Conservation (phyloP, 2,888 invertebrate species). For the Hemicrepidius hirtus region DNA sequence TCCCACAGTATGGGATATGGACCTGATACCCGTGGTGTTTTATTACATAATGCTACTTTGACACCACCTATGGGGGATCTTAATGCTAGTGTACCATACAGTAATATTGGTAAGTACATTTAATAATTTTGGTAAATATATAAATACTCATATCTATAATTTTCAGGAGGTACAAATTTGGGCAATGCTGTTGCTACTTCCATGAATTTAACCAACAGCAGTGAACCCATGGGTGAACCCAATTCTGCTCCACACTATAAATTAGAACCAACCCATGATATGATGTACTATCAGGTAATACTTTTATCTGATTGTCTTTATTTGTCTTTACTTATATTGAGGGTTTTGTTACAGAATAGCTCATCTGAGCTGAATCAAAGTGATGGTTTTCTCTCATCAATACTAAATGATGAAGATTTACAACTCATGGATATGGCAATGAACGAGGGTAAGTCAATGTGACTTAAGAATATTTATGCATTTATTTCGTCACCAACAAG, state of each 20-base stretch:
- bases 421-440: slow-evolving; percentile 95
- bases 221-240: slow-evolving; percentile 80
- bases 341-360: slow-evolving; percentile 71
- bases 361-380: slow-evolving; percentile 83
- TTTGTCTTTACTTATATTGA: not conserved
- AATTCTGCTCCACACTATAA: slow-evolving; percentile 77
- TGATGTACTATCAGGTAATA: slow-evolving; percentile 87
- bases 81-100: slow-evolving; percentile 74
- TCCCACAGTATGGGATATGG: slow-evolving; percentile 64
- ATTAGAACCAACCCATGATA: slow-evolving; percentile 82
- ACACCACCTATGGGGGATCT: slow-evolving; percentile 78
- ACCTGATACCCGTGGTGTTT: slow-evolving; percentile 72
- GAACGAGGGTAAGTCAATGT: slow-evolving; percentile 89
- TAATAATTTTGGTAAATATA: slow-evolving; percentile 9
- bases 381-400: slow-evolving; percentile 91
- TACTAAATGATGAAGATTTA: slow-evolving; percentile 91
- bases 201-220: slow-evolving; percentile 85
- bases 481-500: too few species aligned
- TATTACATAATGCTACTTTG: slow-evolving; percentile 81
- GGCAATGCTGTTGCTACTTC: slow-evolving; percentile 86
- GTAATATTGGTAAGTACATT: slow-evolving; percentile 68
- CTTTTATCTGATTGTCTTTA: not conserved
- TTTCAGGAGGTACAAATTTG: slow-evolving; percentile 77
- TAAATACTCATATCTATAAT: slow-evolving; percentile 16
- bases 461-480: too few species aligned